phyloP scores from a whole-genome alignment of 1,140 invertebrate species.

The Melanaphis sacchari region DNA sequence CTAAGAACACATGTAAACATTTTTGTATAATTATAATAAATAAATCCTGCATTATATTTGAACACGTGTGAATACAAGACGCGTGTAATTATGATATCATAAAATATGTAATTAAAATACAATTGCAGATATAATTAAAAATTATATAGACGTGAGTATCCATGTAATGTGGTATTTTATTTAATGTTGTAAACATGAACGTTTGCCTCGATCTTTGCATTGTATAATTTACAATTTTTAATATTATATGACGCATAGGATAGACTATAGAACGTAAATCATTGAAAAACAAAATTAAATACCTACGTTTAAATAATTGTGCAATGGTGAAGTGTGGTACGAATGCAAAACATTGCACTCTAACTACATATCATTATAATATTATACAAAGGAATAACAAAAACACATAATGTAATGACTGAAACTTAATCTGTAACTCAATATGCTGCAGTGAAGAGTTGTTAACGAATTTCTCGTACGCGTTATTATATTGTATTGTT shows the following conservation, averaged over 20 bases:
- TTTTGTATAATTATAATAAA: neutral
- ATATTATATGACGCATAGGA: neutral
- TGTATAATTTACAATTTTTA: neutral
- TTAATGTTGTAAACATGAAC: neutral
- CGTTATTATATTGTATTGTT: neutral
- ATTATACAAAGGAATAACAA: neutral
- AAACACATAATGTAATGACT: neutral
- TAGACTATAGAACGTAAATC: neutral
- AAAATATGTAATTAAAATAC: neutral
- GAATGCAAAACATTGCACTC: neutral
- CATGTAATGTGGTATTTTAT: neutral
- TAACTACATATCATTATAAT: neutral
- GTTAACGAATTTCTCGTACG: neutral
- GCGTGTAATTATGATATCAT: neutral
- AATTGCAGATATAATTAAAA: neutral
- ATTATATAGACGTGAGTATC: neutral
- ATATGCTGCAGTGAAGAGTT: neutral
- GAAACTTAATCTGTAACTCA: neutral
- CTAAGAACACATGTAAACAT: neutral
- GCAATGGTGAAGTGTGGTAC: neutral
- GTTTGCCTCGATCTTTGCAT: neutral
- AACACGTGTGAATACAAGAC: neutral
- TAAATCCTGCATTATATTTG: too few species aligned
- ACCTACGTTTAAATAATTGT: neutral
- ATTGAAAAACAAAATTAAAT: slow-evolving; percentile 1